Base-by-base conservation (phyloP, 2,888 invertebrate genomes). In the Meghimatium bilineatum region DNA sequence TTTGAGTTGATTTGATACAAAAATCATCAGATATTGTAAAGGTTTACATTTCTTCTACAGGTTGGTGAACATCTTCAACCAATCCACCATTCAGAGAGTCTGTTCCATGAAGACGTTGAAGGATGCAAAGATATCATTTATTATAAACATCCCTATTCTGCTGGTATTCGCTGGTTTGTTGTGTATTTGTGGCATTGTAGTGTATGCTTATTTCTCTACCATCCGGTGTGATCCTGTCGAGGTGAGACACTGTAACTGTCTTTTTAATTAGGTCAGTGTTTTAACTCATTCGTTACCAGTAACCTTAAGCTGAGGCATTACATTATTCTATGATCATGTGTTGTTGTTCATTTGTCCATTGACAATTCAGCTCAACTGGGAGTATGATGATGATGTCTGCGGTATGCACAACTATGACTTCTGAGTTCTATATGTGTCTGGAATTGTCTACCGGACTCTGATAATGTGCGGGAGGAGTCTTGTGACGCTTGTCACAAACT, bases 61-160 rank as follows among this genome's bases (percentile, higher is more conserved):
- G 83, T 34, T 85, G 5, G 87, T 85, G 32, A 88, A 88, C 80
- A 80, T 85, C 32, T 89, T 88, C 81, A 89, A 87, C 86, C 90
- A 90, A 79, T 87, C 89, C n/a, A 86, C 88, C 5, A 85, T 89
- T 5, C 90, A 89, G 67, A 60, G 90, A 56, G 88, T 90, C 32
- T 85, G 86, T 10, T 84, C 90, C 0, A 87, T 90, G 86, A 88
- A 85, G 79, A 84, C 87, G 2, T 75, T 84, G 44, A 86, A 69
- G 69, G 87, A 87, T 5, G 88, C 89, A 12, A 86, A 86, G 83
- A 80, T 80, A 88, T 88, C 86, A 72, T 80, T 82, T 36, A 20
- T 74, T 29, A 26, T 80, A 5, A 79, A 36, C 26, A 36, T 83
- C 12, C 49, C 69, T 0, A 34, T 67, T 17, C 32, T 36, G 20